Evolutionary conservation across 2,888 invertebrate genomes (phyloP), one percentile per base, ranked within the genome.

Genomic region (Chironomus riparius): DNA sequence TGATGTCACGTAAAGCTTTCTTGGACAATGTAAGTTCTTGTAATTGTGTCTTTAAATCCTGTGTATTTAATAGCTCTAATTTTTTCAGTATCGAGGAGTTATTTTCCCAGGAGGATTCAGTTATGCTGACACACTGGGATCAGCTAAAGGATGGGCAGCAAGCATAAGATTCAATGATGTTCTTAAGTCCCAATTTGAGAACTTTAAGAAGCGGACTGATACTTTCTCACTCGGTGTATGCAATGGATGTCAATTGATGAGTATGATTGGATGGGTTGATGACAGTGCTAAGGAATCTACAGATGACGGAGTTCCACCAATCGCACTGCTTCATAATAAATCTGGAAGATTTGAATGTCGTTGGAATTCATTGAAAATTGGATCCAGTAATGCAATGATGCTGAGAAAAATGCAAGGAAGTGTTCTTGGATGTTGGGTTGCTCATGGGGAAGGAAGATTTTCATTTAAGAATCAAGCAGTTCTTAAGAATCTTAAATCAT

Each of bases 141-240:
- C 98, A 0, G 98, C 96, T 0, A 98, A 97, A 86, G 98, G 98
- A 56, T 98, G 98, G 98, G 97, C 98, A 0, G 97, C 95, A 0
- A 92, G 94, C 78, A 91, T 97, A 65, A 84, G 92, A 56, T 96
- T 94, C 83, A 92, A 95, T 79, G 87, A 89, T 10, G 85, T 86
- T 2, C 83, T 98, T n/a, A 86, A 87, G 78, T 85, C 88, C 0
- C 94, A 97, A 82, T 92, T 99, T 79, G 85, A 89, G 22, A 86
- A 87, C 75, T 99, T 98, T 84, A 88, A 87, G 79, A 85, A 85
- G 50, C 87, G 93, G 13, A 81, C 85, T 0, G 92, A 98, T 82
- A 96, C 96, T 0, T 98, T 99, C 83, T 97, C 97, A 73, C 87
- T 98, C 78, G 98, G 98, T 47, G 93, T 98, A n/a, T 99, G 98